Base-by-base conservation (phyloP, 2,113 vertebrate genomes). In the Vidua chalybeata region DNA sequence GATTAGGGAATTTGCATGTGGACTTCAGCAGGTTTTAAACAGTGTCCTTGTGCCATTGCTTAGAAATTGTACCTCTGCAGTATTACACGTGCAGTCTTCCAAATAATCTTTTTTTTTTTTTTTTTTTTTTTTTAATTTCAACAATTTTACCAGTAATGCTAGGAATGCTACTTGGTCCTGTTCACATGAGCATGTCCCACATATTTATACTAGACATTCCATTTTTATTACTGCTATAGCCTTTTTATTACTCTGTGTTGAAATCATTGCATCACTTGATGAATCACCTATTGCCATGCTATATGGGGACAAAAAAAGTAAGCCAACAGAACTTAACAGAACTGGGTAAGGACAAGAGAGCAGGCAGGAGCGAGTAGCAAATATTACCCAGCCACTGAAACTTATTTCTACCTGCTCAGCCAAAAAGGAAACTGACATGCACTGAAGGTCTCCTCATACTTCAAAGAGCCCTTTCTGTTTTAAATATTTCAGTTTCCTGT, bases 221-320 rank as follows among this genome's bases (percentile, higher is more conserved):
- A 78, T 61, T 92, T 95, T 90, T 96, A 92, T 94, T 94, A 90
- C 68, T 84, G 69, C 69, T 78, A 27, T 68, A 88, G 68, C 9
- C 8, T 66, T 80, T 87, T 74, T 9, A 9, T 72, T 76, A 74
- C 49, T 45, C 54, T 68, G 43, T 21, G 31, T 69, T 89, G 56
- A 61, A 88, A 79, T 66, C 49, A 69, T 27, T 76, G 49, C 78
- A 63, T 71, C 66, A 59, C 56, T 85, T 73, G 31, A 55, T 79
- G 81, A 95, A 89, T 63, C 55, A 51, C 14, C 15, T 35, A 48
- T 26, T 89, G 52, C 55, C 82, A 54, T 0, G 0, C 55, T 67
- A 41, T 45, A 43, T 39, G 73, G 52, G 56, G 64, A 94, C 61
- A 41, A 39, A 28, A 59, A 66, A 63, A 41, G 26, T 4, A 88